Evolutionary conservation across 2,113 vertebrate genomes (phyloP), one percentile per base, ranked within the genome.

Genomic region (Fulmarus glacialis): DNA sequence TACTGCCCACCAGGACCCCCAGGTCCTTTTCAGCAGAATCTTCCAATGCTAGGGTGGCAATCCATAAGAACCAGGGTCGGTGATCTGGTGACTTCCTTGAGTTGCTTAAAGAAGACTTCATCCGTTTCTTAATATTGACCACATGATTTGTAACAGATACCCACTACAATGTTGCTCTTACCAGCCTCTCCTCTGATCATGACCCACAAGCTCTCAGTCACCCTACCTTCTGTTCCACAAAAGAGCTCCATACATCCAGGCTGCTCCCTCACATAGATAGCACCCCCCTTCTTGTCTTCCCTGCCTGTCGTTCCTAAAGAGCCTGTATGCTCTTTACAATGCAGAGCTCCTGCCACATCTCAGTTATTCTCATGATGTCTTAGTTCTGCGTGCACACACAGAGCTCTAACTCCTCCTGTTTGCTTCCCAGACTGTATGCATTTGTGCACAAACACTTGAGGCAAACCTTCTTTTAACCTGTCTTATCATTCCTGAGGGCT

Each of bases 381-480:
- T 48, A 36, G 52, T 24, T 89, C 64, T 90, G 78, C 3, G 6
- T 36, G 62, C 23, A 40, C 70, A 72, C 36, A 29, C 34, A 82
- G 66, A 87, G 52, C 68, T 73, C 48, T 38, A 85, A 29, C 21
- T 96, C 60, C 52, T 82, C 64, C 73, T 60, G 6, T 80, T 89
- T 89, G 19, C 36, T 90, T 90, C 78, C 58, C 48, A 66, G 89
- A 34, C 34, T 19, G 68, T 34, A 67, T 62, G 48, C 74, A 68
- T 88, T 91, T 91, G 70, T 89, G 89, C 79, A 77, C 79, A 93
- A 88, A 79, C 53, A 93, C 95, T 92, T 19, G 58, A 95, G 94
- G 87, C 84, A 93, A 94, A 91, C 34, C 60, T 95, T 77, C 47
- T 90, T 96, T 73, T 79, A 96, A 94, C 62, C 22, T 88, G 87